A percentile compares a stretch with the other conserved stretches of the same genome.
These are phyloP conservation scores for Acrocephalus kingi DNA, from an alignment of 2,113 vertebrate genomes.

Conservation along the genomic window DNA sequence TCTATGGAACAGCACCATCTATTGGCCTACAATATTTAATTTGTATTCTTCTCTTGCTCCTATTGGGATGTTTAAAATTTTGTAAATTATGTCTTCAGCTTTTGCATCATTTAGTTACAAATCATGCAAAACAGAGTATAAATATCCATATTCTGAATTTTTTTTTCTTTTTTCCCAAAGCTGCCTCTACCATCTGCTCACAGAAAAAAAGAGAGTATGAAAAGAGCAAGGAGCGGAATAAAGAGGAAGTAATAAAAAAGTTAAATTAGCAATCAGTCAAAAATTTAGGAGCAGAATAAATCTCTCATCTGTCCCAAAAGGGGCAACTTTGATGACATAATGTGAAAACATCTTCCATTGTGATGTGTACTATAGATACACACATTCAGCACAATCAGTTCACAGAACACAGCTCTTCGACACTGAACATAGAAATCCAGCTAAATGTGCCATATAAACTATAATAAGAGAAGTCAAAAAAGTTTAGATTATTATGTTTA, in stretches of 20 bases:
- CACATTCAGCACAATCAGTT: neutral
- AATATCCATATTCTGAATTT: neutral
- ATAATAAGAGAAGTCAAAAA: neutral
- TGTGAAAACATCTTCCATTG: neutral
- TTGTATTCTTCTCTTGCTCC: neutral
- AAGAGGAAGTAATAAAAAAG: neutral
- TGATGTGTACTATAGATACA: fast-evolving
- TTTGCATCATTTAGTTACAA: slow-evolving; percentile 3
- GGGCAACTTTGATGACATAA: neutral
- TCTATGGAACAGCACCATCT: slow-evolving; percentile 45
- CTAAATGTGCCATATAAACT: neutral
- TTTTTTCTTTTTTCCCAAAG: neutral
- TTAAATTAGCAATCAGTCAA: neutral
- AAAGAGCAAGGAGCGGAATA: neutral
- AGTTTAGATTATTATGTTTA: neutral
- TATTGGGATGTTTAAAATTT: neutral
- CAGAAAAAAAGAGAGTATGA: neutral
- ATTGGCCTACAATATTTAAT: neutral
- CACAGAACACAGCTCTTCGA: fast-evolving
- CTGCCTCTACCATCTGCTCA: neutral
- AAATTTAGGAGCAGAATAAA: neutral
- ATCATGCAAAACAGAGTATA: neutral
- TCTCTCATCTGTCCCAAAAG: neutral
- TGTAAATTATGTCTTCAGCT: neutral
- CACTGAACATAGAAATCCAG: neutral